phyloP scores from a whole-genome alignment of 1,140 invertebrate species.

The Melanaphis sacchari region DNA sequence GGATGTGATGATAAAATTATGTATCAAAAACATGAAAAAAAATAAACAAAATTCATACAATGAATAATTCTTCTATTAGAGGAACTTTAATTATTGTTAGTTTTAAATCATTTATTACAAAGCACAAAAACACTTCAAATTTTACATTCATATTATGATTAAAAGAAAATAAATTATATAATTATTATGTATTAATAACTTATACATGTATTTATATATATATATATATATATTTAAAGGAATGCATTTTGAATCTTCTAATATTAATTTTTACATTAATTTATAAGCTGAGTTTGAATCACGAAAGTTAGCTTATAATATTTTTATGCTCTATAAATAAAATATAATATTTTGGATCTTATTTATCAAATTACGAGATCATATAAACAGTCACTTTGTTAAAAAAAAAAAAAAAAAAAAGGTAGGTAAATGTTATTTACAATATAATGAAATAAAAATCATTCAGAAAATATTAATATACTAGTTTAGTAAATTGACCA shows the following conservation, averaged over 20 bases:
- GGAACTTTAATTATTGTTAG: too few species aligned
- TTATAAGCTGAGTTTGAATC: neutral
- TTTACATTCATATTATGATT: too few species aligned
- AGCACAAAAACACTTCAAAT: too few species aligned
- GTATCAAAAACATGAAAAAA: neutral
- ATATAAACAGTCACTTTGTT: neutral
- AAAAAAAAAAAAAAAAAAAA: neutral
- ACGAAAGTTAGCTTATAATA: neutral
- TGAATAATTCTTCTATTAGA: neutral
- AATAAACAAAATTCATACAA: neutral
- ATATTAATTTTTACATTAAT: too few species aligned
- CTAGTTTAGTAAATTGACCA: neutral
- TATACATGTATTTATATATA: too few species aligned
- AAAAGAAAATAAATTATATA: too few species aligned
- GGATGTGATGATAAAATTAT: neutral
- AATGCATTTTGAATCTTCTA: too few species aligned
- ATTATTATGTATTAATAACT: too few species aligned
- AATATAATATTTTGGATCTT: neutral
- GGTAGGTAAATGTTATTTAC: neutral
- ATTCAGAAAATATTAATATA: neutral
- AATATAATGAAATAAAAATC: neutral
- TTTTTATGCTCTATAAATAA: neutral
- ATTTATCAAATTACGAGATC: neutral
- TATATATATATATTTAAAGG: too few species aligned
- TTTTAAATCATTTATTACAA: too few species aligned